Conservation (phyloP, 2,888 invertebrate species). For the Nesidiocoris tenuis region DNA sequence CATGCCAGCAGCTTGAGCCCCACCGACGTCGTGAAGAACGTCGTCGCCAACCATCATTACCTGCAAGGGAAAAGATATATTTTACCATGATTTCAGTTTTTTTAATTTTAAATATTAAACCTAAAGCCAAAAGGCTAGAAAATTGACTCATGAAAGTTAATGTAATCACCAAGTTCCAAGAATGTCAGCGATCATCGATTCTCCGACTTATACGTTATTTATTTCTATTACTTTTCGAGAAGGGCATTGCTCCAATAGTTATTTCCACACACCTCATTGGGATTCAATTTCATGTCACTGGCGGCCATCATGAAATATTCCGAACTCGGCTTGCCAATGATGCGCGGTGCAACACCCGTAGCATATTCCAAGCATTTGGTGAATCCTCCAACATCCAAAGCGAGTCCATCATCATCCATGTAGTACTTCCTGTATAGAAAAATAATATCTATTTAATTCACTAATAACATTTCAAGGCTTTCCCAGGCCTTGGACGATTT, state of each 20-base stretch:
- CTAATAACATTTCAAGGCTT: not conserved
- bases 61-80: conserved; percentile 56
- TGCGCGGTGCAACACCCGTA: conserved; percentile 63
- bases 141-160: too few species aligned
- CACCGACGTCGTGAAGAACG: conserved; percentile 72
- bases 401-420: conserved; percentile 67
- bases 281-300: conserved; percentile 57
- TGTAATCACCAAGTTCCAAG: not conserved
- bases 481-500: not conserved
- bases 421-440: conserved; percentile 50
- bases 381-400: conserved; percentile 79
- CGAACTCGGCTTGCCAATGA: conserved; percentile 73
- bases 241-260: too few species aligned
- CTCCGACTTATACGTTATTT: too few species aligned
- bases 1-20: conserved; percentile 71
- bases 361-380: conserved; percentile 75
- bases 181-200: too few species aligned
- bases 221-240: too few species aligned
- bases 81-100: not conserved
- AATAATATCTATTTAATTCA: conserved; percentile 7
- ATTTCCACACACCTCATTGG: conserved; percentile 71
- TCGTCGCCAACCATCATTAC: conserved; percentile 72
- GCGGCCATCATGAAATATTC: conserved; percentile 65
- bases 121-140: too few species aligned
- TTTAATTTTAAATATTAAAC: too few species aligned